Conservation (phyloP, 2,797 vertebrate genomes). For the Sitta carolinensis region DNA sequence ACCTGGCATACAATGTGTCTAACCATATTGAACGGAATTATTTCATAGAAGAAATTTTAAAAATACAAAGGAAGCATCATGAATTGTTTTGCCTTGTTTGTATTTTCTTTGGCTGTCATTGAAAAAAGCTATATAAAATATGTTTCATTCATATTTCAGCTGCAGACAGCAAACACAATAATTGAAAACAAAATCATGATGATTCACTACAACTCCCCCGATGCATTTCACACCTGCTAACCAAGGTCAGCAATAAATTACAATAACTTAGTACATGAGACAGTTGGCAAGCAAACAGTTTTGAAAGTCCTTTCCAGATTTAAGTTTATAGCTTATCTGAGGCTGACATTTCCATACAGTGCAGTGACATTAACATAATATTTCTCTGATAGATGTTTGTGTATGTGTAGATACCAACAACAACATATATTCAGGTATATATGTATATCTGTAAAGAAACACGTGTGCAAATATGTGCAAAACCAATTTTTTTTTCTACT, state of each 20-base stretch:
- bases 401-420: not conserved
- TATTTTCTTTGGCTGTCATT: not conserved
- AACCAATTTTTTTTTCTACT: not conserved
- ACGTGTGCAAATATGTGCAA: rapidly evolving
- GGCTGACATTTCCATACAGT: not conserved
- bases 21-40: not conserved
- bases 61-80: not conserved
- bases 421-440: too few species aligned
- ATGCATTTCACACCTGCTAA: conserved; percentile 8
- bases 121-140: not conserved
- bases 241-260: conserved; percentile 3
- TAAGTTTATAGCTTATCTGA: not conserved
- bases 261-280: not conserved
- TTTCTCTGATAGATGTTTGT: not conserved
- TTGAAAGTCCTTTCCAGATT: not conserved
- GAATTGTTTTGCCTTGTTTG: not conserved
- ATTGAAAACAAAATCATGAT: not conserved
- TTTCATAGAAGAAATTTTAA: not conserved
- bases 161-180: not conserved
- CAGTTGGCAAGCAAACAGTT: not conserved
- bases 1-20: not conserved
- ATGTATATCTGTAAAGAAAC: not conserved
- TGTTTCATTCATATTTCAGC: not conserved
- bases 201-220: not conserved
- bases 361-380: not conserved